These are phyloP conservation scores for Clarias fuscus DNA, from an alignment of 2,797 vertebrate genomes.

Conservation along the genomic window DNA sequence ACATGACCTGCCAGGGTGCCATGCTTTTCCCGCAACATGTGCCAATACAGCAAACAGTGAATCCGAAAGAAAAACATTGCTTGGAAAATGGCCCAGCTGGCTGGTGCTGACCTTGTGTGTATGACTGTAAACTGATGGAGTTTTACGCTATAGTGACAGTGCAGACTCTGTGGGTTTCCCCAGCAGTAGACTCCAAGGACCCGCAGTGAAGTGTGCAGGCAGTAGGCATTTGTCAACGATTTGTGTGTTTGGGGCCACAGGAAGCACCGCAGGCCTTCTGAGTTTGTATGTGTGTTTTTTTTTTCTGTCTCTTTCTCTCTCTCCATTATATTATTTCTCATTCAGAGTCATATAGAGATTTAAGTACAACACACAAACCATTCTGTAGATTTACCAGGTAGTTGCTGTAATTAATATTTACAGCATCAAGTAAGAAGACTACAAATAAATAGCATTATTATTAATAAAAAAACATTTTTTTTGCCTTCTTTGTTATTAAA, in stretches of 20 bases:
- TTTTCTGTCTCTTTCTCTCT: neutral
- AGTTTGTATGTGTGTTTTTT: neutral
- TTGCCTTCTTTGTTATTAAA: neutral
- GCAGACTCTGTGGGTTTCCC: neutral
- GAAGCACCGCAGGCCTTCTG: slow-evolving; percentile 8
- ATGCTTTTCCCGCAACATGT: neutral
- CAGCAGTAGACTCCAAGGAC: slow-evolving; percentile 27
- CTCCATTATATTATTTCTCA: neutral
- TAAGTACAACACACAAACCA: neutral
- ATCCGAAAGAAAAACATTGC: slow-evolving; percentile 9
- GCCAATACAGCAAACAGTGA: neutral
- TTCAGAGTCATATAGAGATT: neutral
- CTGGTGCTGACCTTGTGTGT: slow-evolving; percentile 21
- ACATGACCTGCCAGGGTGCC: neutral
- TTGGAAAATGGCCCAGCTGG: slow-evolving; percentile 8
- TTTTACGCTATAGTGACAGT: slow-evolving; percentile 15
- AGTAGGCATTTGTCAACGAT: slow-evolving; percentile 29
- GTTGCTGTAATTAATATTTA: slow-evolving; percentile 2
- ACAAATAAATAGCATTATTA: neutral
- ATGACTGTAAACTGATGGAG: slow-evolving; percentile 21
- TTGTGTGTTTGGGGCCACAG: slow-evolving; percentile 12
- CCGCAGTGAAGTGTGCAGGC: slow-evolving; percentile 9
- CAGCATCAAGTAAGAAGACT: neutral
- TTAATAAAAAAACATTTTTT: too few species aligned
- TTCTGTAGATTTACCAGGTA: neutral